phyloP scores from a whole-genome alignment of 2,888 invertebrate species.

The Mayetiola destructor region DNA sequence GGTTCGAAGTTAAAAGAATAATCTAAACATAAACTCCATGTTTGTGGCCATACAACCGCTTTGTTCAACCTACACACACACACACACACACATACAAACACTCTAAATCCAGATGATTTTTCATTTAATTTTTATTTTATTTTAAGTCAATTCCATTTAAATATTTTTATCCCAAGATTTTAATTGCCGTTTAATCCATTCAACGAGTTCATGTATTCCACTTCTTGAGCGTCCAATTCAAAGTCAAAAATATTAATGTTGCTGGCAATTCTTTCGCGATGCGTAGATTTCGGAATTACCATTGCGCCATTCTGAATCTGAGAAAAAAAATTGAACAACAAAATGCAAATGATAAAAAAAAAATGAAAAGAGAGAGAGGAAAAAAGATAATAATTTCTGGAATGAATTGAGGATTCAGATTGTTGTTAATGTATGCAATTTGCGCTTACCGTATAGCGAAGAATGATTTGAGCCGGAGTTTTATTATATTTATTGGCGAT shows the following conservation, averaged over 20 bases:
- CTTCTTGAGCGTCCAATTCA: constrained; percentile 37
- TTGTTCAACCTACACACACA: too few species aligned
- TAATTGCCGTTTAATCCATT: too few species aligned
- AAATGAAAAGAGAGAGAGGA: constrained; percentile 22
- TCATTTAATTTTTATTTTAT: too few species aligned
- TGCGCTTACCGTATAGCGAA: constrained; percentile 38
- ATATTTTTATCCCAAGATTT: too few species aligned
- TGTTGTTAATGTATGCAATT: neutral
- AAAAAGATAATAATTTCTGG: constrained; percentile 32
- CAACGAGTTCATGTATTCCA: constrained; percentile 42
- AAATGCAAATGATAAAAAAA: neutral
- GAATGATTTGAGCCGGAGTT: constrained; percentile 51
- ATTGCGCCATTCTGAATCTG: constrained; percentile 38
- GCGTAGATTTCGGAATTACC: constrained; percentile 44
- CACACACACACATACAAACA: too few species aligned
- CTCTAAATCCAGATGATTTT: too few species aligned
- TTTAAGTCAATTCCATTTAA: too few species aligned
- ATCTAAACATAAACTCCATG: too few species aligned
- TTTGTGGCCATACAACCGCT: too few species aligned
- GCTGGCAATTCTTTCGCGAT: constrained; percentile 36
- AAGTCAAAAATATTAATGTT: constrained; percentile 46
- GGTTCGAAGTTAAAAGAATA: too few species aligned
- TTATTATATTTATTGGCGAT: constrained; percentile 53
- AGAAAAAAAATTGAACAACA: neutral
- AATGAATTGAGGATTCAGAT: neutral